Percentiles rank a stretch among this genome's conserved stretches.
phyloP scores from a whole-genome alignment of 2,113 vertebrate genomes.

The Eubucco bourcierii region DNA sequence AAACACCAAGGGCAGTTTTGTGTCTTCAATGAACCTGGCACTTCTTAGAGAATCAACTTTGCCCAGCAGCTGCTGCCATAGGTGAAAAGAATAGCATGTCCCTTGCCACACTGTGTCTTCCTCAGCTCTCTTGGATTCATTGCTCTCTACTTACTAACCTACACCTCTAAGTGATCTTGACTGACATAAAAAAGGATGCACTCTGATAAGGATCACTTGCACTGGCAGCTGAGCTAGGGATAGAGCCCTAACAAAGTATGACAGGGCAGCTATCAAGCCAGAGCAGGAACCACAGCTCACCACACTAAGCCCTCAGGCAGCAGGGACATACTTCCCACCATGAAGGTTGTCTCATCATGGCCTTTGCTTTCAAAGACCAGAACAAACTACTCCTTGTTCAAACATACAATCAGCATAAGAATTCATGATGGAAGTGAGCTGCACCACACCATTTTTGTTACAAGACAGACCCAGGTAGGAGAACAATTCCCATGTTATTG shows the following conservation, averaged over 20 bases:
- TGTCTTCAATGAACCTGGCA: not conserved
- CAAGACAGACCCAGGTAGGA: not conserved
- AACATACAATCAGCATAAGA: not conserved
- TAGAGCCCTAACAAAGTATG: not conserved
- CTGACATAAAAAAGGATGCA: not conserved
- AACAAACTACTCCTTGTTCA: not conserved
- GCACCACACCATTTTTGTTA: not conserved
- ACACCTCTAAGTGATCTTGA: not conserved
- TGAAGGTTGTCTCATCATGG: not conserved
- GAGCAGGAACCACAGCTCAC: not conserved
- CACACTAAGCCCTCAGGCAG: not conserved
- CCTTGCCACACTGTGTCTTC: not conserved
- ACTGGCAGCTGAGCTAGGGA: not conserved
- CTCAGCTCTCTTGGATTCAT: not conserved
- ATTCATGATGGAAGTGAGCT: not conserved
- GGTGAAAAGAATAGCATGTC: fast-evolving
- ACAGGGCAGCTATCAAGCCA: not conserved
- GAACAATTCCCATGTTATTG: not conserved
- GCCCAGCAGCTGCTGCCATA: not conserved
- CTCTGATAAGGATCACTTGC: not conserved
- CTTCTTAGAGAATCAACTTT: not conserved
- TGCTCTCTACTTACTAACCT: not conserved
- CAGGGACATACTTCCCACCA: not conserved
- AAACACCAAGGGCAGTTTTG: not conserved
- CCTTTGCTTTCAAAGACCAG: not conserved